Evolutionary conservation across 2,888 invertebrate species (phyloP).

Genomic region (Itoplectis maculator): DNA sequence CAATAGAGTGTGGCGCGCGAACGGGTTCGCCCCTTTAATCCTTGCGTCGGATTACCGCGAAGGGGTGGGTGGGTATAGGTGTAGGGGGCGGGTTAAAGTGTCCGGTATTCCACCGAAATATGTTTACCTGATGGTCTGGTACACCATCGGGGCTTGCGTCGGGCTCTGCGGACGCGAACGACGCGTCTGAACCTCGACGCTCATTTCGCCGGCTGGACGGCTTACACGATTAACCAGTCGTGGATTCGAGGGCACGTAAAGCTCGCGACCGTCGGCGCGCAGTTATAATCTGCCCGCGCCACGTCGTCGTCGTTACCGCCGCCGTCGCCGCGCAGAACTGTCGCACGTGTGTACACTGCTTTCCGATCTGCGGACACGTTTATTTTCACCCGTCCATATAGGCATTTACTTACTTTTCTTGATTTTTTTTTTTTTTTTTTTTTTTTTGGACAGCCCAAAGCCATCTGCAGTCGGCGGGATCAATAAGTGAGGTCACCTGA

Average conservation of each 20-base stretch:
- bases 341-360: neutral
- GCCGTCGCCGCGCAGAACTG: neutral
- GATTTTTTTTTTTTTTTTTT: too few relatives aligned
- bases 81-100: slow-evolving; percentile 60
- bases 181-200: slow-evolving; percentile 52
- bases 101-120: slow-evolving; percentile 67
- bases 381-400: neutral
- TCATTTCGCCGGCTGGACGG: slow-evolving; percentile 63
- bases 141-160: slow-evolving; percentile 7
- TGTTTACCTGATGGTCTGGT: slow-evolving; percentile 66
- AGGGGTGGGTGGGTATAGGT: too few relatives aligned
- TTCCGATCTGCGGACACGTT: neutral
- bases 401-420: too few relatives aligned
- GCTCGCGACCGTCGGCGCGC: slow-evolving; percentile 29
- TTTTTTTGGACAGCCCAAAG: too few relatives aligned
- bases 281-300: slow-evolving; percentile 53
- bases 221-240: slow-evolving; percentile 69
- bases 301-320: too few relatives aligned
- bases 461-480: too few relatives aligned
- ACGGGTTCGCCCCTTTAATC: slow-evolving; percentile 64
- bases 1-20: slow-evolving; percentile 26
- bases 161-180: slow-evolving; percentile 42
- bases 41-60: slow-evolving; percentile 65
- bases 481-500: too few relatives aligned
- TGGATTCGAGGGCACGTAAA: slow-evolving; percentile 63